Conservation (phyloP, 2,888 invertebrate genomes). For the Drosophila dives region DNA sequence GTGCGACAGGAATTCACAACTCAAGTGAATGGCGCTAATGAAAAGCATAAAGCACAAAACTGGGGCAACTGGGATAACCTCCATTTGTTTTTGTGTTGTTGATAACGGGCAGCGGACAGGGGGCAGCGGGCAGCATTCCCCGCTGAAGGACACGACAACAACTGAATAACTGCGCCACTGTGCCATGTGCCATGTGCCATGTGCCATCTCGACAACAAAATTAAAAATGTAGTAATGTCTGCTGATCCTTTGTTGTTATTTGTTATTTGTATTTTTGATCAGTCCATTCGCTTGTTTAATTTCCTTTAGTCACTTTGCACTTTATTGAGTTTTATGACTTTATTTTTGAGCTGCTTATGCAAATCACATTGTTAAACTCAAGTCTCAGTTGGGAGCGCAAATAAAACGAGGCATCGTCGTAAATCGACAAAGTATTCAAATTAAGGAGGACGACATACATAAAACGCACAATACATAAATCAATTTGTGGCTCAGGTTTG, state of each 20-base stretch:
- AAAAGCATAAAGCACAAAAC: conserved; percentile 57
- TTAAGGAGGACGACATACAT: conserved; percentile 27
- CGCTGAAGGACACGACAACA: conserved; percentile 33
- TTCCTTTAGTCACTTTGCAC: conserved; percentile 64
- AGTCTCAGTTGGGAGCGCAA: conserved; percentile 29
- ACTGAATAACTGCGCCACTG: conserved; percentile 15
- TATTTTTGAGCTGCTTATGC: conserved; percentile 70
- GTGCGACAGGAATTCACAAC: conserved; percentile 48
- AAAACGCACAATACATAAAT: conserved; percentile 66
- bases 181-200: conserved; percentile 4
- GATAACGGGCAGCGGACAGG: neutral
- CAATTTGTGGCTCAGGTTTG: conserved; percentile 71
- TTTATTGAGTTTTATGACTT: conserved; percentile 68
- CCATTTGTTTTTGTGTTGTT: conserved; percentile 12
- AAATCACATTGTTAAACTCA: conserved; percentile 70
- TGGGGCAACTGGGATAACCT: conserved; percentile 24
- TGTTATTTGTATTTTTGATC: conserved; percentile 1
- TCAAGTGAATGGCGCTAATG: conserved; percentile 69
- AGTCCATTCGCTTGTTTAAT: conserved; percentile 40
- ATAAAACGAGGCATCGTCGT: conserved; percentile 19
- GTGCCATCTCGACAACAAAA: conserved; percentile 25
- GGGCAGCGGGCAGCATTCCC: neutral
- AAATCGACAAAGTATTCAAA: neutral
- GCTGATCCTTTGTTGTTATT: neutral
- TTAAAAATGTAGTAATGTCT: conserved; percentile 21